These are phyloP conservation scores for Glyphotaelius pellucidus DNA, from an alignment of 2,888 invertebrate species.

Conservation along the genomic window DNA sequence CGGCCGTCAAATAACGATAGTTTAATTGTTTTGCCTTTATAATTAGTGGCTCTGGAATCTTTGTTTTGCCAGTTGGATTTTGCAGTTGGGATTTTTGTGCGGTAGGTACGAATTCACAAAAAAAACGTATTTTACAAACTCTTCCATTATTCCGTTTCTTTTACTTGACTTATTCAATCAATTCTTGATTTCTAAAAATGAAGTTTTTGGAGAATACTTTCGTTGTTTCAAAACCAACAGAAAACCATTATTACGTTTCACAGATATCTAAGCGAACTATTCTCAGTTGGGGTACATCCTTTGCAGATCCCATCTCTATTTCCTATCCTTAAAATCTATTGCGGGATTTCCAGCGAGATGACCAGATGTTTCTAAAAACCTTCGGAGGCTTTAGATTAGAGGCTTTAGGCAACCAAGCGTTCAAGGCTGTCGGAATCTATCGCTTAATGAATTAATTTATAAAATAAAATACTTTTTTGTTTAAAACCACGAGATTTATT, in stretches of 20 bases:
- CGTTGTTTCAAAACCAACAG: neutral
- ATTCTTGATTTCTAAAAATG: neutral
- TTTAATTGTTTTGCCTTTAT: no score
- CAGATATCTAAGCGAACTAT: neutral
- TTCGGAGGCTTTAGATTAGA: neutral
- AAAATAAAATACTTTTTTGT: no score
- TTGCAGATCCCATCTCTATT: neutral
- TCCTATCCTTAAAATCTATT: neutral
- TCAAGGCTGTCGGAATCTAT: neutral
- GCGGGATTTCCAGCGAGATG: neutral
- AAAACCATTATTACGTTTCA: neutral
- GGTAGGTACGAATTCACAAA: no score
- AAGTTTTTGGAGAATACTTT: neutral
- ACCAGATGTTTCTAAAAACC: constrained; percentile 2
- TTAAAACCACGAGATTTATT: no score
- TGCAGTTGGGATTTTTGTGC: no score
- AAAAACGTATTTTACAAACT: neutral
- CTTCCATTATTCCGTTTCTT: neutral
- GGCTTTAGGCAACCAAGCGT: neutral
- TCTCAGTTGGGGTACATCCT: neutral
- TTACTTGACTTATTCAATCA: no score
- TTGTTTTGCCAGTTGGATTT: no score
- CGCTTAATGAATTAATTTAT: neutral
- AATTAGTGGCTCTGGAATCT: no score
- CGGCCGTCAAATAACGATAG: no score